phyloP scores from a whole-genome alignment of 1,140 invertebrate genomes.

The Drosophila athabasca region DNA sequence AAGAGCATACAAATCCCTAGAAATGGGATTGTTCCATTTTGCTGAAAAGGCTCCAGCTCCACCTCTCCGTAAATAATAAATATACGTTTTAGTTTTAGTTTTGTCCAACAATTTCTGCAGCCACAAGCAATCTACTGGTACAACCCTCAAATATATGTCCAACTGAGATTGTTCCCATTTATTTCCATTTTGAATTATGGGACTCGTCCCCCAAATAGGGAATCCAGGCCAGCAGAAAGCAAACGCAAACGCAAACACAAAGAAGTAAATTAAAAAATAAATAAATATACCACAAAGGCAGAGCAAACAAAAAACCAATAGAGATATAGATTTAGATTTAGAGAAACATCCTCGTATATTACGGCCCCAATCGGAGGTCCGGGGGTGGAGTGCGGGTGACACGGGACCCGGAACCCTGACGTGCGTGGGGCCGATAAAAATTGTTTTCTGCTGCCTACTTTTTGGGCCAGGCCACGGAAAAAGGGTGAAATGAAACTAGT shows the following conservation, averaged over 20 bases:
- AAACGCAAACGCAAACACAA: conserved; percentile 15
- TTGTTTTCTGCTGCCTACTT: conserved; percentile 54
- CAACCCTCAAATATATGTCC: conserved; percentile 42
- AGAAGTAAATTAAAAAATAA: conserved; percentile 69
- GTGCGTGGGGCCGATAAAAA: conserved; percentile 70
- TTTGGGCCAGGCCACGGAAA: conserved; percentile 31
- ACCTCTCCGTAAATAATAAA: conserved; percentile 37
- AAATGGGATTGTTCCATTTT: background rate
- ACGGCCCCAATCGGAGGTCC: conserved; percentile 2
- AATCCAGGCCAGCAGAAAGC: conserved; percentile 12
- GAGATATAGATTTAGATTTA: conserved; percentile 43
- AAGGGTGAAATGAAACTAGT: conserved; percentile 49
- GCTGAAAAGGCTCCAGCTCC: background rate
- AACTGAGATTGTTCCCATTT: conserved; percentile 54
- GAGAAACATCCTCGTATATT: conserved; percentile 35
- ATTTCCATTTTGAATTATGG: conserved; percentile 76
- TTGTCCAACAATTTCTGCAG: conserved; percentile 52
- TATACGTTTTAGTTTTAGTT: conserved; percentile 60
- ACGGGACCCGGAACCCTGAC: conserved; percentile 46
- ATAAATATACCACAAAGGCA: conserved; percentile 42
- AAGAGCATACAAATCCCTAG: conserved; percentile 1
- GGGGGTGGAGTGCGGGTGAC: conserved; percentile 20
- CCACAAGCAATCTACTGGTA: conserved; percentile 60
- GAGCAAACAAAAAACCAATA: conserved; percentile 44
- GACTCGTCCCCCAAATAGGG: conserved; percentile 16